Evolutionary conservation across 1,140 invertebrate species (phyloP), one percentile per base, ranked within the genome.

Genomic region (Aethina tumida): DNA sequence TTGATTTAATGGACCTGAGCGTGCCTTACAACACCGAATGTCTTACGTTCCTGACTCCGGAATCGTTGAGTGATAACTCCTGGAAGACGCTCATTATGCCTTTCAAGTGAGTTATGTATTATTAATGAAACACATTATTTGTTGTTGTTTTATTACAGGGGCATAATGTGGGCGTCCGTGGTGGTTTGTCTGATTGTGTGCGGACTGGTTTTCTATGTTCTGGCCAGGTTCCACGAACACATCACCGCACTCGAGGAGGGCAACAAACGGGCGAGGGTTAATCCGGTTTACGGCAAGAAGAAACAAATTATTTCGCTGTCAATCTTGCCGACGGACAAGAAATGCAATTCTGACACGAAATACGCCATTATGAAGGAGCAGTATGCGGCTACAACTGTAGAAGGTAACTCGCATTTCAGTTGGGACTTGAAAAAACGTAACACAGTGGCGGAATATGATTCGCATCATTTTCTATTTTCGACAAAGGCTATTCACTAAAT

Each of bases 31-130:
- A 75, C 31, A 75, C 79, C 0, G 77, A 87, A 53, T 89, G 84
- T 52, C 68, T 86, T 29, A 87, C 84, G 1, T 89, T 89, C 52
- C 53, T 89, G 2, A 87, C 84, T 4, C 81, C 84, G 1, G 81
- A 86, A 65, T 74, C 83, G 15, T 59, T 79, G 15, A 74, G 73
- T 12, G 77, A 86, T 62, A 83, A 84, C 53, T 81, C 81, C 4
- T 89, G 84, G 82, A 79, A 82, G 59, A 81, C 84, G 3, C 63
- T 90, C 4, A 79, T 87, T 45, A 55, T 83, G 34, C 84, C 86
- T 1, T 88, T 89, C 43, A 78, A 71, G 77, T 81, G 66, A 59
- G 29, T 27, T n/a, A 17, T 4, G 36, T 42, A 10, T 29, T 24
- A 25, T 35, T 6, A 37, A 2, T 37, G 15, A 12, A 27, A n/a